Evolutionary conservation across 1,140 invertebrate genomes (phyloP).

Genomic region (Hyposmocoma kahamanoa): DNA sequence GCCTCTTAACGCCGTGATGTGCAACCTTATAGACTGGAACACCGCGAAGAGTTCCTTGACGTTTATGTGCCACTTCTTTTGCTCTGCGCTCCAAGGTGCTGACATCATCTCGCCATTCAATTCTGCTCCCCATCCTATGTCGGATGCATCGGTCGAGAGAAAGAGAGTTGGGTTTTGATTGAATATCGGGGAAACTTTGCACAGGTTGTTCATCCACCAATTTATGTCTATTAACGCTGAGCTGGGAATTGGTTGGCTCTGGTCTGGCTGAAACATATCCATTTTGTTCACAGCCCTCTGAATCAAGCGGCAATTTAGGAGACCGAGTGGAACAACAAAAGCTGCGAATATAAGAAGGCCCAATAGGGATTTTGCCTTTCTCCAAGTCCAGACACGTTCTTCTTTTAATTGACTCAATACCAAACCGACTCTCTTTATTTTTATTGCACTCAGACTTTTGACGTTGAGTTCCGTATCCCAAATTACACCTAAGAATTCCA

Average conservation of each 20-base stretch:
- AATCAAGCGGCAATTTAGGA: slow-evolving; percentile 9
- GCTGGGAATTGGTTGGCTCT: background rate
- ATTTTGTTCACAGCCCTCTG: slow-evolving; percentile 4
- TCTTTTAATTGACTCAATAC: background rate
- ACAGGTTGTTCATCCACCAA: slow-evolving; percentile 21
- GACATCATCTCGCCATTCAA: slow-evolving; percentile 1
- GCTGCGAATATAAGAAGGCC: slow-evolving; percentile 47
- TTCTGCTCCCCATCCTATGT: slow-evolving; percentile 15
- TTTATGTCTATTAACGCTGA: slow-evolving; percentile 7
- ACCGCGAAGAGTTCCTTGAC: slow-evolving; percentile 29
- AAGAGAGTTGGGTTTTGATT: slow-evolving; percentile 15
- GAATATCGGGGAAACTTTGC: slow-evolving; percentile 11
- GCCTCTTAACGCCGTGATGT: slow-evolving; percentile 9
- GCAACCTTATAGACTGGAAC: slow-evolving; percentile 10
- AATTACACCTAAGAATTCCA: background rate
- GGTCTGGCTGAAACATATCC: background rate
- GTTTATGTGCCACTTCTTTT: slow-evolving; percentile 26
- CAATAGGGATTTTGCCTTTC: background rate
- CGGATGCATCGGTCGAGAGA: slow-evolving; percentile 26
- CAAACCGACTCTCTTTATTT: background rate
- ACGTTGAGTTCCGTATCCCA: background rate
- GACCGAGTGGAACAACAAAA: slow-evolving; percentile 72
- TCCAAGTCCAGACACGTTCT: background rate
- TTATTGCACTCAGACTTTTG: background rate
- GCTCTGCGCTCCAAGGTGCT: slow-evolving; percentile 3